Base-by-base conservation (phyloP, 2,888 invertebrate genomes). In the Chironomus riparius region DNA sequence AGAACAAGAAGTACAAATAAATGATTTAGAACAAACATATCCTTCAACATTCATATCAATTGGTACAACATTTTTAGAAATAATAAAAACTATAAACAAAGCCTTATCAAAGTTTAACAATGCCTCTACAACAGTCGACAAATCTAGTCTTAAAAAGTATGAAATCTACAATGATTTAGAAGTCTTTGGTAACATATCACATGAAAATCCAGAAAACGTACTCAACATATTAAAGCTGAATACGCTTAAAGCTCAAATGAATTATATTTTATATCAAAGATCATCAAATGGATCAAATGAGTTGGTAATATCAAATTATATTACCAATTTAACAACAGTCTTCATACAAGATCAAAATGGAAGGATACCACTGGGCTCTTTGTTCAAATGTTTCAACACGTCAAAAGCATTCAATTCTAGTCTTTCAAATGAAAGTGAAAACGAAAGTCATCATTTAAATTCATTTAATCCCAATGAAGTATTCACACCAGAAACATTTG, bases 261-360 rank as follows among this genome's bases (percentile, higher is more conserved):
- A 76, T 47, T 73, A 77, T 21, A 12, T 28, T 38, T 38, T 38
- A 38, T 38, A 38, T 38, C 38, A 38, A 38, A 7, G 12, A 70
- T 56, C 65, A 28, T 13, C 6, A 77, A 81, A 81, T 28, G 79
- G 81, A 4, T 79, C 79, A 2, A 80, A 79, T 65, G 81, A 83
- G 56, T 78, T 84, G 28, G 83, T 83, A 1, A 80, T 81, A 1
- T 82, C 83, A 78, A 84, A 83, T 78, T 82, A 83, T 61, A 80
- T 83, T 13, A 80, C 82, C 0, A 84, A 84, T 77, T 80, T 83
- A 47, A 83, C 84, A 18, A 84, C 84, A 0, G 83, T 81, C 76
- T 84, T 82, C 28, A 84, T 83, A 76, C 83, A 83, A 75, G 83
- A 83, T 77, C 80, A 80, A 0, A 81, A 62, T 13, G 65, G 48